Evolutionary conservation across 2,797 vertebrate species (phyloP).

Genomic region (Scyliorhinus canicula): DNA sequence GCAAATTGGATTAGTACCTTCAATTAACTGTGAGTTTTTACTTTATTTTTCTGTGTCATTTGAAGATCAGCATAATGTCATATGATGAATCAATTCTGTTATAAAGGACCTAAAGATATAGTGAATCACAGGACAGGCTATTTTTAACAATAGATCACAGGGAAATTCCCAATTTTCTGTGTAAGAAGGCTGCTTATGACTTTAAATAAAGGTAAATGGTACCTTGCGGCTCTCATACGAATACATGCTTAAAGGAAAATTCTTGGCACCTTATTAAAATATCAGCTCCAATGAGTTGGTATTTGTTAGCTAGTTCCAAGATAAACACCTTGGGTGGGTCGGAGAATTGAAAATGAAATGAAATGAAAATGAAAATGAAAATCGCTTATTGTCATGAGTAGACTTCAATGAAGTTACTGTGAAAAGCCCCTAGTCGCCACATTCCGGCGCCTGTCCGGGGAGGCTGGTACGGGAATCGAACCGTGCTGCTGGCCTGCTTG

Average conservation of each 20-base stretch:
- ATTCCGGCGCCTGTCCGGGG: too few species aligned
- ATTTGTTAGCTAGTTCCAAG: neutral
- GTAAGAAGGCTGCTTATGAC: neutral
- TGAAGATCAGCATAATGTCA: neutral
- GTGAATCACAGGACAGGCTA: neutral
- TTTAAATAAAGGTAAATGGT: constrained; percentile 5
- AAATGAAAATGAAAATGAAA: too few species aligned
- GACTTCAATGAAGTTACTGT: too few species aligned
- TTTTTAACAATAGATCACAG: neutral
- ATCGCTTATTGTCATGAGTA: too few species aligned
- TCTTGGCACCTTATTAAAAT: neutral
- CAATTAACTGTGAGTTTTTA: constrained; percentile 25
- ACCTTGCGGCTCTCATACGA: too few species aligned
- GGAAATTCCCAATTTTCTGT: neutral
- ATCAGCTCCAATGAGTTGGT: neutral
- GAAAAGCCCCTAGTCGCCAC: too few species aligned
- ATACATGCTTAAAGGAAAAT: neutral
- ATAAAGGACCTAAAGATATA: neutral
- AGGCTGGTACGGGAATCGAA: too few species aligned
- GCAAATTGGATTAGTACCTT: constrained; percentile 31
- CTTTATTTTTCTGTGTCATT: neutral
- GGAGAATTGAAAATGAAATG: too few species aligned
- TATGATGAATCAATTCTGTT: constrained; percentile 11
- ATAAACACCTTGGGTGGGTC: too few species aligned
- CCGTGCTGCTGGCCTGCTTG: too few species aligned